Base-by-base conservation (phyloP, 2,888 invertebrate genomes). In the Stictocephala bisonia region DNA sequence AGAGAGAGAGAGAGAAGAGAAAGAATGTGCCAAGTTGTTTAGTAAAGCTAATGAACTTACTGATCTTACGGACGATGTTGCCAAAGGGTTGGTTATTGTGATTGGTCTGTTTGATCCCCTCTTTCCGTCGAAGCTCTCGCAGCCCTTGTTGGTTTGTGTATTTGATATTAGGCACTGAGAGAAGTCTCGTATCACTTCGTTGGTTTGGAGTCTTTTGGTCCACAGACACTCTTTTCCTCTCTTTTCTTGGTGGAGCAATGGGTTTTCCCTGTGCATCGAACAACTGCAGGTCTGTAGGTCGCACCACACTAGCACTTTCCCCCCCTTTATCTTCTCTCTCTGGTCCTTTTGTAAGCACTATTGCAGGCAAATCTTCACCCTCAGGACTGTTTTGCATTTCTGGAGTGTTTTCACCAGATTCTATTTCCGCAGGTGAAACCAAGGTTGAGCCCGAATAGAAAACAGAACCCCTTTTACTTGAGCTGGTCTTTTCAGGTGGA, bases 11-110 rank as follows among this genome's bases (percentile, higher is more conserved):
- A 22, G 56, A 48, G 15, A 68, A 68, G 29, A 53, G 22, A 35
- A 40, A 56, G 53, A 71, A 58, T 81, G 83, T 84, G 84, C 87
- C 22, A 35, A 29, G 60, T 60, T 40, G 60, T 64, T 44, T n/a
- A 4, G 44, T 15, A 44, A n/a, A n/a, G 15, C n/a, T 35, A 29
- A 24, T 18, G 18, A 89, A 94, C 94, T 94, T 93, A 94, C 94
- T 93, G 90, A 93, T 93, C 88, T 93, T 90, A 84, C 93, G 89
- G 87, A 92, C 91, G 81, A 93, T 86, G 87, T 88, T 90, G 83
- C 91, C 91, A 86, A 92, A 90, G 76, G 86, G 84, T 79, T 86
- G 80, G 72, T 76, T 77, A 67, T 76, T 78, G 60, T 68, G 64
- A 60, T 73, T 73, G 48, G 82, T 81, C 79, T 82, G 72, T 66